Percentiles rank a stretch among this genome's conserved stretches.
phyloP scores from a whole-genome alignment of 2,113 vertebrate species.

The Heliornis fulica region DNA sequence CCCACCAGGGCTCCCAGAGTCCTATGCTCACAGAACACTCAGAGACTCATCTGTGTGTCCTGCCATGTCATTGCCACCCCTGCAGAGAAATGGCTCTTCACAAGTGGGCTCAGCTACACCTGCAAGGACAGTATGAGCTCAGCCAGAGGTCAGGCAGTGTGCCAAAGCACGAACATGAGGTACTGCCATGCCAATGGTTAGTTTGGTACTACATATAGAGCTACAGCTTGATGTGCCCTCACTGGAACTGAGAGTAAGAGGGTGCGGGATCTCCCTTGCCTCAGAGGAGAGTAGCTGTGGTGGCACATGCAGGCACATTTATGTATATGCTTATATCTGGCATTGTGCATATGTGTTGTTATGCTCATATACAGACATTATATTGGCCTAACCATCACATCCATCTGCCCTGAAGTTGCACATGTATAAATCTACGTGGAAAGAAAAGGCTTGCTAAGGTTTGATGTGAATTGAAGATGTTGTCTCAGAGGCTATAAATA shows the following conservation, averaged over 20 bases:
- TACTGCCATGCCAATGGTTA: too few species aligned
- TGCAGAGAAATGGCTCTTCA: not conserved
- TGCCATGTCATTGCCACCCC: not conserved
- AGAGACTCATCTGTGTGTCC: not conserved
- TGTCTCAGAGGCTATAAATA: not conserved
- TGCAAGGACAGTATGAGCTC: not conserved
- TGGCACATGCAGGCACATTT: accelerated
- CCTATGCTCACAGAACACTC: not conserved
- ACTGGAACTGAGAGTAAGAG: not conserved
- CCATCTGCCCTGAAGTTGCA: not conserved
- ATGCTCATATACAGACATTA: not conserved
- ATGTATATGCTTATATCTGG: not conserved
- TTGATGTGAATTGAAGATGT: not conserved
- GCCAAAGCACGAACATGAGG: not conserved
- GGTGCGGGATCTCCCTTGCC: not conserved
- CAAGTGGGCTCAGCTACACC: not conserved
- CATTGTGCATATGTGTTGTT: not conserved
- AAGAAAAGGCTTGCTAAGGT: not conserved
- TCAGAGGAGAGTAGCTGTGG: not conserved
- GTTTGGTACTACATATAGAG: too few species aligned
- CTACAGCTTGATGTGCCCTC: too few species aligned
- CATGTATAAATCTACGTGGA: not conserved
- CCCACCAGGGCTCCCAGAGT: not conserved
- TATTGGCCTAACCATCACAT: not conserved
- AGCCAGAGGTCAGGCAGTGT: not conserved